Evolutionary conservation across 2,113 vertebrate species (phyloP).

Genomic region (Notarius quadriscutis): DNA sequence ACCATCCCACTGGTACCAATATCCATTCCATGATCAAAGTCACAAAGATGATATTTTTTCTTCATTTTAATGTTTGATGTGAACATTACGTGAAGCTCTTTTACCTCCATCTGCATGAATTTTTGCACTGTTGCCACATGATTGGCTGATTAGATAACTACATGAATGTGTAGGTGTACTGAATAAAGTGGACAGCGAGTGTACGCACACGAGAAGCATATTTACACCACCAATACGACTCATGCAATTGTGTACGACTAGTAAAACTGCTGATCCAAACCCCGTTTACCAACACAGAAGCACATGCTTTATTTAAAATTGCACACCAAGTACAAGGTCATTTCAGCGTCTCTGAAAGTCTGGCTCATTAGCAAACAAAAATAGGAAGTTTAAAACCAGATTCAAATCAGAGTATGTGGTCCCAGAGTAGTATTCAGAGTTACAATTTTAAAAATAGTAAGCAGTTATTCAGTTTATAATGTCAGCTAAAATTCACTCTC

Average conservation of each 20-base stretch:
- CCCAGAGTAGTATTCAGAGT: neutral
- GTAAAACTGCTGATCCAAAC: slow-evolving; percentile 15
- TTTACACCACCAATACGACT: neutral
- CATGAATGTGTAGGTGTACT: neutral
- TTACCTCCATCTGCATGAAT: neutral
- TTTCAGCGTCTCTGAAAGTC: neutral
- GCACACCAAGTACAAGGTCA: slow-evolving; percentile 32
- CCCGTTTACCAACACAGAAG: slow-evolving; percentile 17
- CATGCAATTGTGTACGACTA: slow-evolving; percentile 27
- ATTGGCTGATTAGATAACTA: neutral
- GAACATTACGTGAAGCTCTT: neutral
- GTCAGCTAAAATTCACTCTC: neutral
- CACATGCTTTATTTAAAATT: slow-evolving; percentile 20
- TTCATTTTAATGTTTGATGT: neutral
- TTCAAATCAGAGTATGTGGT: neutral
- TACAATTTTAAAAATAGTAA: neutral
- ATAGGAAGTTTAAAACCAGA: slow-evolving; percentile 12
- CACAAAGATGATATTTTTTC: neutral
- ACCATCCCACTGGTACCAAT: neutral
- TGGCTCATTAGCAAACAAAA: neutral
- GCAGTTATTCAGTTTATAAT: neutral
- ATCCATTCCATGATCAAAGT: neutral
- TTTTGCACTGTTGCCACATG: neutral
- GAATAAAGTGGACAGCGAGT: neutral
- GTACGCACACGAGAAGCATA: neutral